Evolutionary conservation across 1,140 invertebrate genomes (phyloP).

Genomic region (Popillia japonica): DNA sequence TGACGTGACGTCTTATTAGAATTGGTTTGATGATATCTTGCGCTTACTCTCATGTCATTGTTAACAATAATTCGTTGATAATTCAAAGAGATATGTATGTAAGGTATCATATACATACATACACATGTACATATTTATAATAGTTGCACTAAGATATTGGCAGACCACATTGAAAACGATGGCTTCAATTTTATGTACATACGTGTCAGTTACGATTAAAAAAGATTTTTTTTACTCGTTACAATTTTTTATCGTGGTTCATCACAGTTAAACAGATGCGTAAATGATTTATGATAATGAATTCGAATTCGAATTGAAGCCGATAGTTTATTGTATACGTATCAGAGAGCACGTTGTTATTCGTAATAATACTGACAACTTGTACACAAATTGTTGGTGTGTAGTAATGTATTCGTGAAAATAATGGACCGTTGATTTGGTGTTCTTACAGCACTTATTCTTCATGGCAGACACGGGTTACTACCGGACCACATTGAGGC

Average conservation of each 20-base stretch:
- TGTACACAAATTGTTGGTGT: conserved; percentile 32
- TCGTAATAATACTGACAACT: neutral
- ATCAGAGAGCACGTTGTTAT: neutral
- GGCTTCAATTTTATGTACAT: conserved; percentile 13
- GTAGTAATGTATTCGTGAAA: conserved; percentile 1
- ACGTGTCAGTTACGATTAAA: too few species aligned
- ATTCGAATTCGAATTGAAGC: neutral
- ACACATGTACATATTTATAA: too few species aligned
- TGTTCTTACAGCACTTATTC: conserved; percentile 79
- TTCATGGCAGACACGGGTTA: conserved; percentile 71
- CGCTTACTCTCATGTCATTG: too few species aligned
- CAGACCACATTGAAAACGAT: too few species aligned
- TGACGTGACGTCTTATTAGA: neutral
- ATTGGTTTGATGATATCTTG: neutral
- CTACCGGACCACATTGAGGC: conserved; percentile 79
- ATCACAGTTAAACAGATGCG: too few species aligned
- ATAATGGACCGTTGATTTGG: conserved; percentile 44
- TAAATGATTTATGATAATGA: too few species aligned
- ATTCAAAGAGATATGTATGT: too few species aligned
- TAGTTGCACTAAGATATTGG: too few species aligned
- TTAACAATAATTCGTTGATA: too few species aligned
- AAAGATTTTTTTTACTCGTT: too few species aligned
- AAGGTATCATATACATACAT: too few species aligned
- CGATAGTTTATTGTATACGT: neutral
- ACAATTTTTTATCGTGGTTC: too few species aligned